phyloP scores from a whole-genome alignment of 2,797 vertebrate species.

The Cetoscarus ocellatus region DNA sequence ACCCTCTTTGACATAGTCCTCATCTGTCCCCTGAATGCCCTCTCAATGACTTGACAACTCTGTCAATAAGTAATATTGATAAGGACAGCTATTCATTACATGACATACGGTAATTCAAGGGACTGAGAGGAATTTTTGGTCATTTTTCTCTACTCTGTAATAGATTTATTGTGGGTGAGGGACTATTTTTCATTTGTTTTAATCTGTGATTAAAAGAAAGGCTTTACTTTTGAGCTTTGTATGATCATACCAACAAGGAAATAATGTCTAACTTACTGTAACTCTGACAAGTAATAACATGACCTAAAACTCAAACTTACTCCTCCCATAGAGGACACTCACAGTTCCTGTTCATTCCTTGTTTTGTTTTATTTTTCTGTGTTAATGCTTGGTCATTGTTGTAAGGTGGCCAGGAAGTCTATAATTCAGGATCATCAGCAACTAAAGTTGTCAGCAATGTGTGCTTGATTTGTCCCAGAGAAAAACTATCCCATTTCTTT shows the following conservation, averaged over 20 bases:
- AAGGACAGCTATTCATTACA: not conserved
- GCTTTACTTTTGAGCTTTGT: too few relatives aligned
- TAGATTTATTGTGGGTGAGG: not conserved
- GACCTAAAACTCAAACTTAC: not conserved
- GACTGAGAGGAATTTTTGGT: not conserved
- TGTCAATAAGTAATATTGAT: slow-evolving; percentile 14
- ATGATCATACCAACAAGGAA: slow-evolving; percentile 10
- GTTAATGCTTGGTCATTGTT: too few relatives aligned
- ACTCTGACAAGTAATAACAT: slow-evolving; percentile 12
- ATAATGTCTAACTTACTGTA: slow-evolving; percentile 8
- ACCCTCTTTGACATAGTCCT: not conserved
- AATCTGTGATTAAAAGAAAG: not conserved
- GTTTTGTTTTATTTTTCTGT: too few relatives aligned
- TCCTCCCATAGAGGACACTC: slow-evolving; percentile 5
- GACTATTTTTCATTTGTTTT: not conserved
- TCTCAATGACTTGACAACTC: slow-evolving; percentile 5
- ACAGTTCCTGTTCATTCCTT: not conserved
- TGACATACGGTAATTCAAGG: not conserved
- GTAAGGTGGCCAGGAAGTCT: not conserved
- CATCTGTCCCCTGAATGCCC: not conserved
- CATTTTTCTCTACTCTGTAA: not conserved
- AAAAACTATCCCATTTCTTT: too few relatives aligned
- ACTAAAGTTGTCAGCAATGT: too few relatives aligned
- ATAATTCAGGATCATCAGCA: not conserved
- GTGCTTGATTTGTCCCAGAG: too few relatives aligned